phyloP scores from a whole-genome alignment of 2,888 invertebrate genomes.

The Ellobium chinense region DNA sequence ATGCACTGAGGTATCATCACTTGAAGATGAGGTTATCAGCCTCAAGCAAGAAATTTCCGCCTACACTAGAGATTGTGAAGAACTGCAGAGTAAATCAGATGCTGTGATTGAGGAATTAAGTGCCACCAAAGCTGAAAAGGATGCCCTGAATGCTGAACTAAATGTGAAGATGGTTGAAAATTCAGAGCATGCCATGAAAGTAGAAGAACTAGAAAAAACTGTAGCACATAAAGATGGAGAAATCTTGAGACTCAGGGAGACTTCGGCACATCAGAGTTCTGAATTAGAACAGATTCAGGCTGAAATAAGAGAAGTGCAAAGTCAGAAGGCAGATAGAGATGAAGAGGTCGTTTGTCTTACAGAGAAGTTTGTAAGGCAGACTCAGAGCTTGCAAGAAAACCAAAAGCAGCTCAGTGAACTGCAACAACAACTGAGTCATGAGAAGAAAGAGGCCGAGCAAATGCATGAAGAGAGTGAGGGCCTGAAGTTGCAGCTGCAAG shows the following conservation, averaged over 20 bases:
- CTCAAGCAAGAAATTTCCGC: not conserved
- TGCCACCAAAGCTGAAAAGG: no score
- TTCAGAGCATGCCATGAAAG: no score
- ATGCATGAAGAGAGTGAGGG: not conserved
- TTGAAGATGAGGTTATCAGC: not conserved
- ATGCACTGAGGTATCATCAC: not conserved
- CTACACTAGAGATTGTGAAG: not conserved
- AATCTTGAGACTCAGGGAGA: no score
- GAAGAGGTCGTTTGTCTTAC: not conserved
- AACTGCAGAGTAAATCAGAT: not conserved
- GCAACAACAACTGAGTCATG: not conserved
- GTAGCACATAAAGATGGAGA: no score
- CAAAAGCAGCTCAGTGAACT: not conserved
- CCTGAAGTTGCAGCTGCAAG: not conserved
- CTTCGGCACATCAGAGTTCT: no score
- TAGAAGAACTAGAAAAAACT: no score
- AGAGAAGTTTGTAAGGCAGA: not conserved
- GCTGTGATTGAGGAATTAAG: no score
- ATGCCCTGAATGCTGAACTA: no score
- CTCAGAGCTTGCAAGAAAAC: not conserved
- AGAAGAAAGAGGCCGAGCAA: not conserved
- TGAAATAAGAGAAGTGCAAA: not conserved
- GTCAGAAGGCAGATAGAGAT: not conserved
- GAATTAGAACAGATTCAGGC: not conserved
- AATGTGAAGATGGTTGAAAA: no score